Conservation (phyloP, 2,888 invertebrate genomes). For the Lampropteryx suffumata region DNA sequence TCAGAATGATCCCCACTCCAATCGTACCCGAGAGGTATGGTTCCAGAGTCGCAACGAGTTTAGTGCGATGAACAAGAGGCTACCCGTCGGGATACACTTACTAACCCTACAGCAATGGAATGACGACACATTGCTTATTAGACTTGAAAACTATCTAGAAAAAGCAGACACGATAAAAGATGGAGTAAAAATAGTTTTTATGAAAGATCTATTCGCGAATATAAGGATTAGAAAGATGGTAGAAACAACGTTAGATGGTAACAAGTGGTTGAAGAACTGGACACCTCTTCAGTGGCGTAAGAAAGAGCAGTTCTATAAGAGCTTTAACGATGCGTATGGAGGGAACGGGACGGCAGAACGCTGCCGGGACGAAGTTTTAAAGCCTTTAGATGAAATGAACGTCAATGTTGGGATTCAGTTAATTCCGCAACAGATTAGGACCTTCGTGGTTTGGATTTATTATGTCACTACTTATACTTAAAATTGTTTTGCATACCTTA, state of each 20-base stretch:
- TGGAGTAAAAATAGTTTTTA: constrained; percentile 75
- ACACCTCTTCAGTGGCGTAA: constrained; percentile 77
- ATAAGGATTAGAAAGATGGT: constrained; percentile 76
- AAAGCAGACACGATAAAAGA: constrained; percentile 81
- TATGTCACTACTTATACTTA: background rate
- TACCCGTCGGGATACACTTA: constrained; percentile 88
- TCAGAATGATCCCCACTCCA: constrained; percentile 16
- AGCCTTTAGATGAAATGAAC: constrained; percentile 31
- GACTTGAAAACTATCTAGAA: constrained; percentile 91
- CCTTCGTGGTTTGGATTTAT: constrained; percentile 76
- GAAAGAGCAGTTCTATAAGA: constrained; percentile 49
- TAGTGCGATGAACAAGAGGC: constrained; percentile 71
- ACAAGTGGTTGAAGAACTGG: constrained; percentile 83
- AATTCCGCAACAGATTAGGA: constrained; percentile 88
- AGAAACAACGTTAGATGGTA: constrained; percentile 87
- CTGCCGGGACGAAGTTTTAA: constrained; percentile 34
- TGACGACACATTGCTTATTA: constrained; percentile 83
- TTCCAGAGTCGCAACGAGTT: constrained; percentile 46
- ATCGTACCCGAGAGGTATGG: constrained; percentile 21
- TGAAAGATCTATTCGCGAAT: constrained; percentile 82
- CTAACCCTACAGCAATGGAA: constrained; percentile 91
- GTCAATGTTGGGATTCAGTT: constrained; percentile 70
- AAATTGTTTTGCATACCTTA: too few species aligned
- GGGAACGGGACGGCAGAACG: constrained; percentile 24
- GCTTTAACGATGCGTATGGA: constrained; percentile 54